A percentile compares a stretch with the other conserved stretches of the same genome.
Evolutionary conservation across 1,140 invertebrate species (phyloP).

Genomic region (Pemphigus obesinymphae): DNA sequence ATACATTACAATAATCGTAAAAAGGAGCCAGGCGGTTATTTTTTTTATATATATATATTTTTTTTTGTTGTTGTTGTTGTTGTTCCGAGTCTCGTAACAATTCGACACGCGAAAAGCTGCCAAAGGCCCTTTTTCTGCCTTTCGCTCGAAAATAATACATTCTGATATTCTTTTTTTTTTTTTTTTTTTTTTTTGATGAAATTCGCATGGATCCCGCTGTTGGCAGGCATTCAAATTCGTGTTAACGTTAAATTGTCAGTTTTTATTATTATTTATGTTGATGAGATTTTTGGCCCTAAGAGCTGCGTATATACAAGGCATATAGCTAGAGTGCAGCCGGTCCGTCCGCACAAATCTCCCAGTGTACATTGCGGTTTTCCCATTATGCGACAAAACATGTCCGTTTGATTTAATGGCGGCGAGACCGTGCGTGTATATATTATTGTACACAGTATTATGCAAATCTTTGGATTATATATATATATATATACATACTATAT

Average conservation of each 20-base stretch:
- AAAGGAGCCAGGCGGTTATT: conserved; percentile 24
- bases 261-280: conserved; percentile 37
- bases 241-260: conserved; percentile 33
- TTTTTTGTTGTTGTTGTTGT: not conserved
- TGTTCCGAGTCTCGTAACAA: conserved; percentile 28
- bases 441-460: not conserved
- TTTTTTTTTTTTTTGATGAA: conserved; percentile 7
- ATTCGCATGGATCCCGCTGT: conserved; percentile 13
- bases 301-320: not conserved
- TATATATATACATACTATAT: not conserved
- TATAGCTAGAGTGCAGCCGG: not conserved
- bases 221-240: conserved; percentile 37
- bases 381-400: conserved; percentile 24
- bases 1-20: conserved; percentile 40
- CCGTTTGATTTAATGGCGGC: not conserved
- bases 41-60: not conserved
- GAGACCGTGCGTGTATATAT: too few species aligned
- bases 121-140: conserved; percentile 26
- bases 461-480: not conserved
- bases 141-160: conserved; percentile 37
- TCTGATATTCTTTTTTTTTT: conserved; percentile 1
- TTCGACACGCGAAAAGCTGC: conserved; percentile 34
- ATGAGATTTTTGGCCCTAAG: conserved; percentile 15
- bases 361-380: not conserved
- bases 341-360: not conserved